Percentiles rank a stretch among this genome's conserved stretches.
Conservation (phyloP, 1,140 invertebrate species). For the Ips nitidus region DNA sequence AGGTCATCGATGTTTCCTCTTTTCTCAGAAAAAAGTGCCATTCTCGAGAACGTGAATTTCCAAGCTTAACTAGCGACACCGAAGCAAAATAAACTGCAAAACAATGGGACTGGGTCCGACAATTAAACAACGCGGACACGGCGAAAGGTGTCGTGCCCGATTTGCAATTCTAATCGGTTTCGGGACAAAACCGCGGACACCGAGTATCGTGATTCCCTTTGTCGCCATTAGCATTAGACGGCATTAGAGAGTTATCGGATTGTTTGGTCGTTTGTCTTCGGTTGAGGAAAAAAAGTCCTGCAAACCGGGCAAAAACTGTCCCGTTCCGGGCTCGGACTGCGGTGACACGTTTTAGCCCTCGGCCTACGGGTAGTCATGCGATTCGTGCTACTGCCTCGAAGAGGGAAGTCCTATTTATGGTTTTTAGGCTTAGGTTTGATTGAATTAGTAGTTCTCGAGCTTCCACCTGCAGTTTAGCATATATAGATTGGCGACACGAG, state of each 20-base stretch:
- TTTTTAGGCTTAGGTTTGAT: not conserved
- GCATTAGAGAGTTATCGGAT: conserved; percentile 18
- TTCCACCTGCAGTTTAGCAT: too few species aligned
- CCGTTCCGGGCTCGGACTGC: not conserved
- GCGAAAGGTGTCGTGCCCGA: conserved; percentile 20
- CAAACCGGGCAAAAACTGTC: not conserved
- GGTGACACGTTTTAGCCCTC: not conserved
- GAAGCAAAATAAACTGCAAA: conserved; percentile 12
- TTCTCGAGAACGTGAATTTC: too few species aligned
- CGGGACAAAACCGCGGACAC: conserved; percentile 10
- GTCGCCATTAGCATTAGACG: conserved; percentile 14
- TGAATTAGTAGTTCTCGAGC: not conserved
- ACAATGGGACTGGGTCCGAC: conserved; percentile 10
- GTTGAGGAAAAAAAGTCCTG: not conserved
- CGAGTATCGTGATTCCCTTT: conserved; percentile 21
- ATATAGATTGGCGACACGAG: too few species aligned
- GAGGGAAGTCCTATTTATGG: not conserved
- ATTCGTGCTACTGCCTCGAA: not conserved
- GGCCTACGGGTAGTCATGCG: conserved; percentile 1
- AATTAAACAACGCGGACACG: conserved; percentile 26
- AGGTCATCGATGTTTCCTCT: too few species aligned
- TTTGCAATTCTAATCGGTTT: conserved; percentile 24
- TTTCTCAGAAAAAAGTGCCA: too few species aligned
- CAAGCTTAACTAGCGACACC: not conserved
- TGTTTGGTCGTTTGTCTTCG: not conserved